These are phyloP conservation scores for Pagrus major DNA, from an alignment of 2,113 vertebrate species.

Conservation along the genomic window DNA sequence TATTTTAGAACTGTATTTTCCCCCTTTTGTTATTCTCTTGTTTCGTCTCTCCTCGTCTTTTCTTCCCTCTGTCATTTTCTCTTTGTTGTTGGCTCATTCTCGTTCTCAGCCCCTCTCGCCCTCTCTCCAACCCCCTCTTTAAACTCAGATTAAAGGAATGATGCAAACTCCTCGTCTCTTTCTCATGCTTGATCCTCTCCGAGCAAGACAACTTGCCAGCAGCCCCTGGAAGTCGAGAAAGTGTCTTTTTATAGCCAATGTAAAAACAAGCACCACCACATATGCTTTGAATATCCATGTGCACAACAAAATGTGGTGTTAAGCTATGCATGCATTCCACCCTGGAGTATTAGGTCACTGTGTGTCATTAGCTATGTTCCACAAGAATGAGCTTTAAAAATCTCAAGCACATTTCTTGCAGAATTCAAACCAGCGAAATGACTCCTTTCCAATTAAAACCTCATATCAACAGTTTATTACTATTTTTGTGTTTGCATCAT, in stretches of 20 bases:
- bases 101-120: neutral
- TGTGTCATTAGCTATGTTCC: slow-evolving; percentile 21
- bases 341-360: slow-evolving; percentile 37
- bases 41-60: slow-evolving; percentile 29
- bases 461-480: neutral
- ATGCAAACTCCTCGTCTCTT: slow-evolving; percentile 62
- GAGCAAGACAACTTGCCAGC: slow-evolving; percentile 54
- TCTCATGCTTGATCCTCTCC: slow-evolving; percentile 53
- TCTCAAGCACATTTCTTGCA: neutral
- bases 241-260: slow-evolving; percentile 45
- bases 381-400: slow-evolving; percentile 1
- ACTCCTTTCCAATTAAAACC: neutral
- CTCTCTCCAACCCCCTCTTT: slow-evolving; percentile 30
- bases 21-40: slow-evolving; percentile 35
- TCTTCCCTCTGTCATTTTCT: slow-evolving; percentile 38
- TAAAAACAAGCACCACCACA: slow-evolving; percentile 46
- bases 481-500: slow-evolving; percentile 1
- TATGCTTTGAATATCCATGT: slow-evolving; percentile 45
- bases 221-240: slow-evolving; percentile 39
- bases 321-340: slow-evolving; percentile 35
- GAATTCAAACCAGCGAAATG: neutral
- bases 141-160: slow-evolving; percentile 68
- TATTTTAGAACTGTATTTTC: slow-evolving; percentile 17
- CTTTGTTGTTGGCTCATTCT: slow-evolving; percentile 43
- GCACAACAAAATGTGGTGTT: slow-evolving; percentile 46